Evolutionary conservation across 2,888 invertebrate species (phyloP), one percentile per base, ranked within the genome.

Genomic region (Cantharis rustica): DNA sequence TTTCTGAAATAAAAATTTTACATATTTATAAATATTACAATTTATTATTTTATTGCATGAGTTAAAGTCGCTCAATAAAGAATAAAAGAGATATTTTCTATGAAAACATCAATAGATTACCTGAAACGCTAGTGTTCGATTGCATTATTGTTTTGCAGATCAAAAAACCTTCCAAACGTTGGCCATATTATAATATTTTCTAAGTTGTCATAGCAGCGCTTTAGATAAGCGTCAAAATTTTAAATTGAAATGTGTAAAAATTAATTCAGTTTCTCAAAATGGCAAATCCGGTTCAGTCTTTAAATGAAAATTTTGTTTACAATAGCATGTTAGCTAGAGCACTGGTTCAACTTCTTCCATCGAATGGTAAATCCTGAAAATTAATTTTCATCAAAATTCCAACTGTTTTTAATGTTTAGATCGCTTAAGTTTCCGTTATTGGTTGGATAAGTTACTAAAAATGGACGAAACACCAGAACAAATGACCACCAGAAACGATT

Each of bases 311-410:
- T 82, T 89, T 88, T 82, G 83, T 85, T 62, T 89, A 88, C 84
- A 89, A 89, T 80, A 86, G 87, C 79, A 87, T 89, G 88, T 79
- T 89, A 71, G 89, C 89, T 0, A 84, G 88, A 81, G 88, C 88
- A 2, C 80, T 89, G 71, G 84, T 88, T 0, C 88, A 88, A 76
- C 81, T 89, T 17, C 82, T 89, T 70, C 87, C 89, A 11, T 83
- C 82, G 27, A 84, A 84, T 80, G 88, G 89, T 88, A 83, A 83
- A n/a, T 66, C 2, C 9, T 20, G n/a, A 13, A 20, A 13, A 2
- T 16, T 13, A n/a, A 10, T 47, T 47, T 47, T 47, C 7, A n/a
- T 47, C 9, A 66, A 63, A n/a, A 72, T 31, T 71, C 11, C 13
- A 23, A 27, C 79, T n/a, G 2, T 47, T n/a, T n/a, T n/a, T 9